Conservation (phyloP, 2,797 vertebrate genomes). For the Denticeps clupeoides region DNA sequence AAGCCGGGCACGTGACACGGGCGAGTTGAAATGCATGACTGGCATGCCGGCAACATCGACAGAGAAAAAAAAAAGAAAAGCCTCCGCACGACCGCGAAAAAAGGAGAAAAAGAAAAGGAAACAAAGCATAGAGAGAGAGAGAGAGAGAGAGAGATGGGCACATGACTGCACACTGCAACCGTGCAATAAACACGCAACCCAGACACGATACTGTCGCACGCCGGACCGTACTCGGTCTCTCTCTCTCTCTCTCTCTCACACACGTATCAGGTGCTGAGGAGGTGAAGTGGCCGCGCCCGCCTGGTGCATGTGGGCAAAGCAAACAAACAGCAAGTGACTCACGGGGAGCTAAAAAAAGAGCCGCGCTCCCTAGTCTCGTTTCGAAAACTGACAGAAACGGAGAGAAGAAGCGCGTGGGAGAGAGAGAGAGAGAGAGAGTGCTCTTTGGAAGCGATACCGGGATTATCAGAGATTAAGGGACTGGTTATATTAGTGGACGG, state of each 20-base stretch:
- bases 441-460: background rate
- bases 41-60: no score
- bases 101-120: background rate
- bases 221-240: background rate
- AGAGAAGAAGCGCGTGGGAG: background rate
- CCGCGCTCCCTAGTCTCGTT: background rate
- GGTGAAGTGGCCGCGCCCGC: slow-evolving; percentile 22
- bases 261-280: slow-evolving; percentile 2
- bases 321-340: slow-evolving; percentile 1
- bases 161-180: slow-evolving; percentile 22
- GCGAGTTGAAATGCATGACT: no score
- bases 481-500: background rate
- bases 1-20: no score
- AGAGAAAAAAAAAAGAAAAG: no score
- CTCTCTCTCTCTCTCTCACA: background rate
- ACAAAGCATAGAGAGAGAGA: background rate
- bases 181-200: slow-evolving; percentile 14
- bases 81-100: no score
- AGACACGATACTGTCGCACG: background rate
- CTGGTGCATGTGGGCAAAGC: slow-evolving; percentile 29
- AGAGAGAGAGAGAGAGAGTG: background rate
- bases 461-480: background rate
- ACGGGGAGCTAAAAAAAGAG: background rate
- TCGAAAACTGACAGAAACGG: background rate
- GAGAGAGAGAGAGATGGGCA: background rate